Conservation (phyloP, 2,113 vertebrate species). For the Dolichotis patagonum region DNA sequence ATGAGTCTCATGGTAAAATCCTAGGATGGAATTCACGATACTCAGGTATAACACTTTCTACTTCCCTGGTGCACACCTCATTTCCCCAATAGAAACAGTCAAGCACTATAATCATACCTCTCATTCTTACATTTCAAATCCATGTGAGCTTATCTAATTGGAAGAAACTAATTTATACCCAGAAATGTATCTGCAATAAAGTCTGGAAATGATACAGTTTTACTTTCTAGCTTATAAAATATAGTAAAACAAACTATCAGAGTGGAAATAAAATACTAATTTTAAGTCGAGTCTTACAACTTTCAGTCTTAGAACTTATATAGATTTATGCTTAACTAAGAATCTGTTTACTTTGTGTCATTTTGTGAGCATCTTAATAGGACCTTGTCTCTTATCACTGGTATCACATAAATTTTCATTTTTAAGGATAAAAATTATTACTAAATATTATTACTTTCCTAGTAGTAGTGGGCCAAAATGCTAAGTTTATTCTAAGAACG, state of each 20-base stretch:
- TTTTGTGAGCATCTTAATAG: conserved; percentile 34
- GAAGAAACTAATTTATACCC: conserved; percentile 4
- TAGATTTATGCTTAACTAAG: conserved; percentile 15
- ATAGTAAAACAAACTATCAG: background rate
- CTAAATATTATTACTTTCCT: conserved; percentile 50
- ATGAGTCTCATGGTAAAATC: background rate
- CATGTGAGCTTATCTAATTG: background rate
- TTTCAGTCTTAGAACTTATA: background rate
- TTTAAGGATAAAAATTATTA: conserved; percentile 49
- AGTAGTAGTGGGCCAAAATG: background rate
- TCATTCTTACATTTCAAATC: background rate
- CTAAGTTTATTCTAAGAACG: background rate
- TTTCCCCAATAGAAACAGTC: background rate
- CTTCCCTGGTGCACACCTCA: background rate
- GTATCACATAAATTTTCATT: conserved; percentile 34
- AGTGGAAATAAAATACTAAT: background rate
- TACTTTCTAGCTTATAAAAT: conserved; percentile 7
- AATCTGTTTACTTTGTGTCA: conserved; percentile 28
- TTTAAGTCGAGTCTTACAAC: background rate
- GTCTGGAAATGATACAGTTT: background rate
- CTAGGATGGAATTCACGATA: background rate
- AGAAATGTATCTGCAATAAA: conserved; percentile 7
- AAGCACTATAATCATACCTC: background rate
- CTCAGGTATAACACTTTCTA: too few relatives aligned
- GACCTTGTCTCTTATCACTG: conserved; percentile 40